These are phyloP conservation scores for Percopsis omiscomaycus DNA, from an alignment of 2,797 vertebrate genomes.

Conservation along the genomic window DNA sequence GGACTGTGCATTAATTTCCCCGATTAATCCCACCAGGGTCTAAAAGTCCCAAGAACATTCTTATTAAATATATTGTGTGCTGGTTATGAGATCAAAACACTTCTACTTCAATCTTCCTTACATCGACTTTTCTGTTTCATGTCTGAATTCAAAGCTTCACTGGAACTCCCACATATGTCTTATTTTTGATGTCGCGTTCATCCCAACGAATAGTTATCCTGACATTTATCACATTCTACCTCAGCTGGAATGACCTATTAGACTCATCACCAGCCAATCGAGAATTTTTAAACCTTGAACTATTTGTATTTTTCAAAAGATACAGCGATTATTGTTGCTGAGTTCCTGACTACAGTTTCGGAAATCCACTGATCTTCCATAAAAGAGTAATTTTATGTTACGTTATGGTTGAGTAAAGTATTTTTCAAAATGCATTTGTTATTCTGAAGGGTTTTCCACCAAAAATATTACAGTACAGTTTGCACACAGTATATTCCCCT, in stretches of 20 bases:
- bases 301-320: too few relatives aligned
- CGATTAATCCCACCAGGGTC: conserved; percentile 40
- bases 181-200: conserved; percentile 49
- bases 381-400: too few relatives aligned
- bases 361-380: too few relatives aligned
- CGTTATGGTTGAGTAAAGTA: too few relatives aligned
- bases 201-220: conserved; percentile 40
- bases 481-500: too few relatives aligned
- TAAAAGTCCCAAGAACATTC: conserved; percentile 38
- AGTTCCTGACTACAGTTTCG: too few relatives aligned
- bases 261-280: too few relatives aligned
- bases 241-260: conserved; percentile 28
- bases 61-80: conserved; percentile 2
- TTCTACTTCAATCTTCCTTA: conserved; percentile 42
- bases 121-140: conserved; percentile 68
- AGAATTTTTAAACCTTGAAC: too few relatives aligned
- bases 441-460: too few relatives aligned
- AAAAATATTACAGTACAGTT: too few relatives aligned
- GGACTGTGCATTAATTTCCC: conserved; percentile 28
- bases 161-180: conserved; percentile 61
- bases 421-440: too few relatives aligned
- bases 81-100: conserved; percentile 47
- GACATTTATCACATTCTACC: conserved; percentile 33
- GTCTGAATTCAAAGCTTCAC: conserved; percentile 66
- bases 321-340: too few relatives aligned